Evolutionary conservation across 2,888 invertebrate species (phyloP).

Genomic region (Altica lythri): DNA sequence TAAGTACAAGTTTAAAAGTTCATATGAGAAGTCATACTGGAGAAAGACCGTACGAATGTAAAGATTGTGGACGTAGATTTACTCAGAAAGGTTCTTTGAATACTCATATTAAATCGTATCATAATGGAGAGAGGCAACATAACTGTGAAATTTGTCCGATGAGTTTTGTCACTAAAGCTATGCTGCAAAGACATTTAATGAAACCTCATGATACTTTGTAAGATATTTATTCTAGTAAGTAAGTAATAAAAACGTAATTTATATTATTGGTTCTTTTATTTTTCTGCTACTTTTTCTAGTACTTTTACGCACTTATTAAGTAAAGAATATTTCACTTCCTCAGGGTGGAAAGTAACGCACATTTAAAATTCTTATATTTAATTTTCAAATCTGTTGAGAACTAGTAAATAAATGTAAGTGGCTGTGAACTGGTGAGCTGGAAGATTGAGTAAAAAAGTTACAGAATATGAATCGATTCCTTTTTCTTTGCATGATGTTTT

Average conservation of each 20-base stretch:
- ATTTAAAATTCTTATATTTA: no score
- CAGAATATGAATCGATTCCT: no score
- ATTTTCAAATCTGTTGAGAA: no score
- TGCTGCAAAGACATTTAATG: constrained; percentile 52
- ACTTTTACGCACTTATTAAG: no score
- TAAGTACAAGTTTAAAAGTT: constrained; percentile 57
- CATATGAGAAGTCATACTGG: constrained; percentile 52
- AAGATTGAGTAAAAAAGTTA: no score
- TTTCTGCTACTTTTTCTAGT: no score
- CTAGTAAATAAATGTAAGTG: no score
- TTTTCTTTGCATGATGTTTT: no score
- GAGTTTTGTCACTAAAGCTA: constrained; percentile 40
- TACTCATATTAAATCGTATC: constrained; percentile 41
- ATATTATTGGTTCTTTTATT: no score
- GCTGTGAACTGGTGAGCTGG: no score
- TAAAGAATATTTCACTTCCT: no score
- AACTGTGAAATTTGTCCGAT: constrained; percentile 40
- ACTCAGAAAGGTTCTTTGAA: constrained; percentile 54
- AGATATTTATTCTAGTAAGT: not conserved
- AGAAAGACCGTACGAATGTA: constrained; percentile 59
- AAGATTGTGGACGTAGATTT: constrained; percentile 57
- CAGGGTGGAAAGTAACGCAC: no score
- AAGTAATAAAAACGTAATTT: not conserved
- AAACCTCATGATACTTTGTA: constrained; percentile 28
- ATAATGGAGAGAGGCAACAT: constrained; percentile 36